phyloP scores from a whole-genome alignment of 2,113 vertebrate genomes.

The Malaclemys terrapin region DNA sequence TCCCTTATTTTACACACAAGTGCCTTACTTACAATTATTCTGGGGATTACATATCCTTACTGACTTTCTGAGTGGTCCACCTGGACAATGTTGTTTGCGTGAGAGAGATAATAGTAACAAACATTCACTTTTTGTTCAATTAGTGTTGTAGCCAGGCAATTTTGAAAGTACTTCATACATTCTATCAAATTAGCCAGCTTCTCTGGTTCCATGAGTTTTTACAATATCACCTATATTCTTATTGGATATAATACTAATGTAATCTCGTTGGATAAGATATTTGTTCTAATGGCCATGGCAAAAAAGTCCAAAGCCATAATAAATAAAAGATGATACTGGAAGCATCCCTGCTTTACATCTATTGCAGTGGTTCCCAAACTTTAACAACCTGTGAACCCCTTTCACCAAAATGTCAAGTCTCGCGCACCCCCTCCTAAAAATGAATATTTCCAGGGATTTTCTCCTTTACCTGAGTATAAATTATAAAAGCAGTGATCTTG shows the following conservation, averaged over 20 bases:
- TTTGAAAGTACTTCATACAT: constrained; percentile 1
- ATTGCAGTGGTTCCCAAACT: not conserved
- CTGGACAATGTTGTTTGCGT: not conserved
- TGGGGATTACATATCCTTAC: not conserved
- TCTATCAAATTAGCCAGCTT: not conserved
- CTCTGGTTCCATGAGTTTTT: not conserved
- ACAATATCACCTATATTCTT: constrained; percentile 7
- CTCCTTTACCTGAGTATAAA: too few relatives aligned
- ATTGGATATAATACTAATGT: constrained; percentile 24
- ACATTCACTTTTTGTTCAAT: not conserved
- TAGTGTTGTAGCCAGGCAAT: not conserved
- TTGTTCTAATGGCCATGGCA: not conserved
- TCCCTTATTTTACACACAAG: not conserved
- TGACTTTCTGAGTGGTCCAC: not conserved
- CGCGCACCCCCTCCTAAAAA: too few relatives aligned
- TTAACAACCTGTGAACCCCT: too few relatives aligned
- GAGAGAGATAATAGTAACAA: not conserved
- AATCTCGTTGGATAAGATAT: not conserved
- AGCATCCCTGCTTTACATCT: not conserved
- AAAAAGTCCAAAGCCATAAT: not conserved
- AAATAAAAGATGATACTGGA: not conserved
- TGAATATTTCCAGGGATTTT: too few relatives aligned
- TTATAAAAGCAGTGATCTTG: too few relatives aligned
- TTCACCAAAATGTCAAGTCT: too few relatives aligned
- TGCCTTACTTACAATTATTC: not conserved